Base-by-base conservation (phyloP, 2,797 vertebrate genomes). In the Cyclopterus lumpus region DNA sequence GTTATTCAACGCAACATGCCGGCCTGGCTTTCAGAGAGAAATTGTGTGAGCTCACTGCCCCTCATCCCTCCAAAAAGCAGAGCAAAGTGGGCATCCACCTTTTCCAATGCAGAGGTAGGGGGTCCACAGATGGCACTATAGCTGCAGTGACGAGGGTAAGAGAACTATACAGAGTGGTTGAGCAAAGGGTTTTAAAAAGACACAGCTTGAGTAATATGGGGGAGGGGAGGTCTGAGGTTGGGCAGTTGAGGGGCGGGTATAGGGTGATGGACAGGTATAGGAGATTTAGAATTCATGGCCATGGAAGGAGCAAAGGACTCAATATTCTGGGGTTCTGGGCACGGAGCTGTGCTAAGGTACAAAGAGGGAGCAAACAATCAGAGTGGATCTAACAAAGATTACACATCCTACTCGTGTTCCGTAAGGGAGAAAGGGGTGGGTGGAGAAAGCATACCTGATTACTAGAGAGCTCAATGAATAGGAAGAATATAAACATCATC, bases 391-490 rank as follows among this genome's bases (percentile, higher is more conserved):
- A 53, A 44, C 67, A 78, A 75, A 81, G 74, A 71, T 73, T 77
- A 84, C 73, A 91, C 74, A 67, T 83, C 79, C 71, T 67, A 67
- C 62, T 86, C 55, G 54, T 84, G 81, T 77, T 80, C 75, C 48
- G 69, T 42, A 53, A 62, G 49, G 48, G 67, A 36, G n/a, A 46
- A 12, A 20, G 76, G 74, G 61, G 77, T 75, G 16, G 5, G 80
- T 74, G 87, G 74, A 77, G 76, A 90, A 88, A 88, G 71, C 83
- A 91, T 91, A 93, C 91, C 91, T 91, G 91, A 92, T 92, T 92
- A 92, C 85, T 88, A 88, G 80, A 90, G 90, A 90, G 91, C 90
- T 92, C 83, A 90, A 89, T 90, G 84, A 86, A 86, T 80, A 89
- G 87, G 87, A 88, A 86, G 84, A 79, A 87, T 88, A 89, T 86